Evolutionary conservation across 2,113 vertebrate genomes (phyloP), one percentile per base, ranked within the genome.

Genomic region (Colistium nudipinnis): DNA sequence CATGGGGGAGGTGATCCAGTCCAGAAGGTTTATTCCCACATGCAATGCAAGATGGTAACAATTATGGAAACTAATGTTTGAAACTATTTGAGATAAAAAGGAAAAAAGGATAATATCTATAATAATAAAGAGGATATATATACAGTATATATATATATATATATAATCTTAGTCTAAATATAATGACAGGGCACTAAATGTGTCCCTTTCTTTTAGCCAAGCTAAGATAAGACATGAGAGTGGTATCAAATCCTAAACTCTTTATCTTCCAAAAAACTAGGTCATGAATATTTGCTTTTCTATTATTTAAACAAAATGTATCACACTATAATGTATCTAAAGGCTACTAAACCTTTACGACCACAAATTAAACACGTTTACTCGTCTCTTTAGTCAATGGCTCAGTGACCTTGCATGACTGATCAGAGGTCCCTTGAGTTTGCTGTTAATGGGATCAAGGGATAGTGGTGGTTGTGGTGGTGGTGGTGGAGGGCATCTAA

Each of bases 401-500:
- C 76, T 78, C 39, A 10, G 48, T 74, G 78, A 83, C 83, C 76
- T 83, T 76, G 65, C 70, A 39, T 71, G 64, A 55, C 53, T 80
- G 61, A 80, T 74, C 31, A 31, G 59, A 57, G 47, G 64, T 80
- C 70, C 66, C 41, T 4, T 9, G 67, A 78, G 70, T 49, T 72
- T 36, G 52, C 24, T 0, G 56, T 73, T 86, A 83, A 86, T 76
- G 55, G 70, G 68, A 83, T 83, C 19, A 82, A 48, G 56, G 49
- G 66, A 60, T 63, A 47, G 53, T 17, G 14, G 41, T 9, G 57
- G 43, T 56, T 47, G 45, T 27, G 41, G 53, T 38, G 25, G 35
- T 14, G 17, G 45, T 5, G 53, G 38, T 52, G 52, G 44, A 31
- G 41, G 47, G 47, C 31, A 12, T 71, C 48, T 84, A 75, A 82